Evolutionary conservation across 2,888 invertebrate genomes (phyloP), one percentile per base, ranked within the genome.

Genomic region (Leucoptera coffeella): DNA sequence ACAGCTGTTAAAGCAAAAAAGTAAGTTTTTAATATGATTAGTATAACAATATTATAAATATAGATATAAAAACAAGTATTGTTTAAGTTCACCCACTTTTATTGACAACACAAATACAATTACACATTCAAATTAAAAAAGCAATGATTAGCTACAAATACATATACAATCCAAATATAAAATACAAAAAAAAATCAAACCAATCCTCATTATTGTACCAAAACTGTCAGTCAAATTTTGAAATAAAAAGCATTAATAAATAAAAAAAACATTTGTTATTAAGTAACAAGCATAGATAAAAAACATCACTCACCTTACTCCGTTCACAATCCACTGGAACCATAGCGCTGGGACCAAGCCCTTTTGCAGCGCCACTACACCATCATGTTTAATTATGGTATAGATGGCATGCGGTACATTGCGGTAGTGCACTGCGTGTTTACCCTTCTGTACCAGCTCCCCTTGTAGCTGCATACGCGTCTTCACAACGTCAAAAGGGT

Each of bases 401-500:
- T 75, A 81, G 38, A 83, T 80, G 0, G 90, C 89, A 47, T 91
- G 90, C 15, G 87, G 75, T 23, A 88, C 82, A 45, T 89, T 88
- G 38, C 65, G 80, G 43, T 86, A 86, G 26, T 74, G 49, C 6
- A 75, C 59, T 0, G 62, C 60, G 38, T 75, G 75, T 31, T 73
- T 59, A 1, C 87, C 86, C 29, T 73, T 74, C 0, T 82, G 79
- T 35, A 76, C 67, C 9, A 88, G 57, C 53, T 89, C 82, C n/a
- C 82, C 82, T 60, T 93, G 92, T 10, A 93, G 67, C 50, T 93
- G 92, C 72, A 92, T 80, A 0, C 92, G 76, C 10, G 85, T 91
- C 69, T 93, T 93, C 17, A 91, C 58, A 5, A 93, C 91, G 47
- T 93, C 92, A 38, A 91, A 74, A 0, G 92, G 93, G 56, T 93